Evolutionary conservation across 1,140 invertebrate species (phyloP).

Genomic region (Druon quercuslanigerum): DNA sequence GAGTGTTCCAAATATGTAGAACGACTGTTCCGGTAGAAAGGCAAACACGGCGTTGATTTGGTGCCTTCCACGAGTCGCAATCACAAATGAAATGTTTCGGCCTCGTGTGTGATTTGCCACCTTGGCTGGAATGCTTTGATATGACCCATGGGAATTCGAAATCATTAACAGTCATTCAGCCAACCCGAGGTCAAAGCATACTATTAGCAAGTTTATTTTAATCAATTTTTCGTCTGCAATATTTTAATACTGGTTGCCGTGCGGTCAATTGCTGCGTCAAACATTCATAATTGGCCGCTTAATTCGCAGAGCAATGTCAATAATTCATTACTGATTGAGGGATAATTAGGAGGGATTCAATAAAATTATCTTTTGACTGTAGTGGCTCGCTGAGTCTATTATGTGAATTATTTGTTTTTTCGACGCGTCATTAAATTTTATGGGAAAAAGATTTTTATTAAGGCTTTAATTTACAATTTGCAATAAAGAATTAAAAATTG

Average conservation of each 20-base stretch:
- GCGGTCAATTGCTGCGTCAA: conserved; percentile 35
- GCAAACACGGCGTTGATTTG: conserved; percentile 46
- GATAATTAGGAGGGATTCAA: conserved; percentile 39
- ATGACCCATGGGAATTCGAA: background rate
- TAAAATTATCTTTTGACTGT: conserved; percentile 5
- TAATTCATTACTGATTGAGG: conserved; percentile 40
- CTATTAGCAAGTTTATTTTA: background rate
- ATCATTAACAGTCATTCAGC: conserved; percentile 13
- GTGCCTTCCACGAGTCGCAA: conserved; percentile 34
- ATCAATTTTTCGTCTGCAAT: background rate
- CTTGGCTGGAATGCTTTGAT: background rate
- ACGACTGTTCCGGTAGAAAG: background rate
- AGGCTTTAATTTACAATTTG: too few species aligned
- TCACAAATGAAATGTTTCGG: conserved; percentile 39
- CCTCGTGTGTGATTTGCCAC: conserved; percentile 5
- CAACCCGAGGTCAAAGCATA: background rate
- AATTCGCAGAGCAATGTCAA: conserved; percentile 36
- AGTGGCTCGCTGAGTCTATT: background rate
- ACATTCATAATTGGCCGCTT: conserved; percentile 42
- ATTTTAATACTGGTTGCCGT: conserved; percentile 6
- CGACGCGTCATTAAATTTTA: background rate
- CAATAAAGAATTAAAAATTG: too few species aligned
- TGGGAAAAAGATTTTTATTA: background rate
- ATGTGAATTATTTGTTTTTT: conserved; percentile 13
- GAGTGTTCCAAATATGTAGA: background rate